phyloP scores from a whole-genome alignment of 2,888 invertebrate species.

The Trilocha varians region DNA sequence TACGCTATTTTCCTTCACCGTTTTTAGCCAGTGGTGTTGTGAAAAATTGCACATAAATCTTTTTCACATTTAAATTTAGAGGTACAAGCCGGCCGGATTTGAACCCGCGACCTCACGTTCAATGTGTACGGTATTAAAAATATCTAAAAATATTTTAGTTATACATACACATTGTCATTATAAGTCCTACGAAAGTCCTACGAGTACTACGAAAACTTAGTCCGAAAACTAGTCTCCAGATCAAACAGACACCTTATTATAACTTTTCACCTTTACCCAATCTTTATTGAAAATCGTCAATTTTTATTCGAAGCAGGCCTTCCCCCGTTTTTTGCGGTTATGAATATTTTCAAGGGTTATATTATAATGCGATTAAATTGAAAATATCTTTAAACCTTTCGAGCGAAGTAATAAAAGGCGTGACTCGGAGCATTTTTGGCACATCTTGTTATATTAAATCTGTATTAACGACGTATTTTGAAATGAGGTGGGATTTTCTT shows the following conservation, averaged over 20 bases:
- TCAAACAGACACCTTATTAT: not conserved
- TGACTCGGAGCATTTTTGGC: slow-evolving; percentile 59
- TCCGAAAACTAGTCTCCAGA: too few species aligned
- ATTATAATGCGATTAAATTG: slow-evolving; percentile 62
- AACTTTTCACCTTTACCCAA: not conserved
- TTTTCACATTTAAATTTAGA: too few species aligned
- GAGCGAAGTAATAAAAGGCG: slow-evolving; percentile 55
- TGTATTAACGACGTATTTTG: slow-evolving; percentile 9
- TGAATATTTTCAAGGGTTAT: slow-evolving; percentile 38
- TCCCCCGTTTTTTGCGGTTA: not conserved
- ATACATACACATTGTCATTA: too few species aligned
- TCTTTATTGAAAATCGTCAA: slow-evolving; percentile 1
- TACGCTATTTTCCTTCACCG: too few species aligned
- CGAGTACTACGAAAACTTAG: too few species aligned
- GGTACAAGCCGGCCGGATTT: too few species aligned
- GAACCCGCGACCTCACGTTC: too few species aligned
- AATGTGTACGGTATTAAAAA: too few species aligned
- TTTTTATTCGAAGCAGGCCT: not conserved
- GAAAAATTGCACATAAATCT: too few species aligned
- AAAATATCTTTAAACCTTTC: slow-evolving; percentile 52
- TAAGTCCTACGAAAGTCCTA: too few species aligned
- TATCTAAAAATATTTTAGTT: too few species aligned
- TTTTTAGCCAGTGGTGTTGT: too few species aligned
- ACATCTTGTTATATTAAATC: slow-evolving; percentile 58
- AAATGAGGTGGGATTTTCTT: not conserved